Conservation (phyloP, 2,888 invertebrate genomes). For the Himalopsyche kuldschensis region DNA sequence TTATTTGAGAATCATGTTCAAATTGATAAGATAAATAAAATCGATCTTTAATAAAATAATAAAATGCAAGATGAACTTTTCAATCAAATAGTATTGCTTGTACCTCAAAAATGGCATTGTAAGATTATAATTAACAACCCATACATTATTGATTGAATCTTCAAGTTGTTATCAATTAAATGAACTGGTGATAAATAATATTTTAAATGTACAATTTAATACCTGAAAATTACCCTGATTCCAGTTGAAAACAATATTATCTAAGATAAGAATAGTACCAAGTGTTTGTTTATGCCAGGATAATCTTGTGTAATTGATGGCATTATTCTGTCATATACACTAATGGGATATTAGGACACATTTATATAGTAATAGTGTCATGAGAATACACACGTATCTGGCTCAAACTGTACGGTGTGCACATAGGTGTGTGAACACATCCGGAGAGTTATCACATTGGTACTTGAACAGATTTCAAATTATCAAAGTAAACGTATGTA, state of each 20-base stretch:
- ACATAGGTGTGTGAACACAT: background rate
- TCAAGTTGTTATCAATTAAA: too few species aligned
- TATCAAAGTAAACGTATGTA: background rate
- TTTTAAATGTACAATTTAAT: too few species aligned
- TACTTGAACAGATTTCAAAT: background rate
- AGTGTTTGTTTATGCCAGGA: background rate
- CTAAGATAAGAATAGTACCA: background rate
- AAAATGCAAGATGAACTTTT: too few species aligned
- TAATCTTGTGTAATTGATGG: slow-evolving; percentile 22
- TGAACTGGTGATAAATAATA: too few species aligned
- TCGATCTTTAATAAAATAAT: too few species aligned
- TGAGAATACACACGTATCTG: slow-evolving; percentile 13
- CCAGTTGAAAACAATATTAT: background rate
- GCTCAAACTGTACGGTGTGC: background rate
- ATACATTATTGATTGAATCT: too few species aligned
- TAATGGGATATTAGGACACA: slow-evolving; percentile 16
- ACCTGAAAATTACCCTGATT: too few species aligned
- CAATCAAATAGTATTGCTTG: too few species aligned
- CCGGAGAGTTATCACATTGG: slow-evolving; percentile 7
- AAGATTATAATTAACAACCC: too few species aligned
- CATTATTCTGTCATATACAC: slow-evolving; percentile 6
- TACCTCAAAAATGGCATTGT: too few species aligned
- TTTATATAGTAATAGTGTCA: background rate
- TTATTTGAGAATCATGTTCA: too few species aligned
- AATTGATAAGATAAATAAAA: too few species aligned